A percentile compares a stretch with the other conserved stretches of the same genome.
These are phyloP conservation scores for Drosophila lacertosa DNA, from an alignment of 1,140 invertebrate genomes.

Conservation along the genomic window DNA sequence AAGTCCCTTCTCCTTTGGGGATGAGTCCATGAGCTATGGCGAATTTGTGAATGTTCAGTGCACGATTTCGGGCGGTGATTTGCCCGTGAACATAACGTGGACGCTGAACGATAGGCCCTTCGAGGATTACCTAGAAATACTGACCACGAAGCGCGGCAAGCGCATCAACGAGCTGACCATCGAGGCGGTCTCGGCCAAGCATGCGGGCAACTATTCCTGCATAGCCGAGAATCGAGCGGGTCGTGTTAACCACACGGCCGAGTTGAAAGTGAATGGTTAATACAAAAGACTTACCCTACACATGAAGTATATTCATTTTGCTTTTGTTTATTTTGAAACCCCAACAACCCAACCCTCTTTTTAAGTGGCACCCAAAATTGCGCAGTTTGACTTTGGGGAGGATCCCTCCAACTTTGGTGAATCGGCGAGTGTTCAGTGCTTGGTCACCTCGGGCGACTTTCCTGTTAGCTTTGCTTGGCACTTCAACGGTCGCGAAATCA, in stretches of 20 bases:
- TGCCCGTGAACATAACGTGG: slow-evolving; percentile 88
- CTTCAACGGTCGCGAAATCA: slow-evolving; percentile 85
- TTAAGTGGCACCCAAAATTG: slow-evolving; percentile 88
- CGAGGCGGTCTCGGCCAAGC: slow-evolving; percentile 89
- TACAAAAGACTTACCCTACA: slow-evolving; percentile 12
- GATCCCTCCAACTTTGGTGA: slow-evolving; percentile 90
- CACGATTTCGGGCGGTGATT: slow-evolving; percentile 88
- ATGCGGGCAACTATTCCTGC: slow-evolving; percentile 93
- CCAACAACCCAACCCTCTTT: background rate
- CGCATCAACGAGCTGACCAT: slow-evolving; percentile 91
- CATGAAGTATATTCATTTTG: slow-evolving; percentile 26
- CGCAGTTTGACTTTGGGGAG: slow-evolving; percentile 87
- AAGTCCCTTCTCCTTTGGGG: slow-evolving; percentile 87
- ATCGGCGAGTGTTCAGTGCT: slow-evolving; percentile 89
- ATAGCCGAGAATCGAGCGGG: slow-evolving; percentile 89
- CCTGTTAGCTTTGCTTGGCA: slow-evolving; percentile 88
- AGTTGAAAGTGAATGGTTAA: slow-evolving; percentile 90
- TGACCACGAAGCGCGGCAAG: slow-evolving; percentile 87
- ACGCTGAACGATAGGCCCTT: slow-evolving; percentile 85
- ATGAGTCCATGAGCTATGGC: slow-evolving; percentile 88
- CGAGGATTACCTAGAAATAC: slow-evolving; percentile 85
- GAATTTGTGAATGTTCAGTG: slow-evolving; percentile 89
- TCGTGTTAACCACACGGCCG: slow-evolving; percentile 87
- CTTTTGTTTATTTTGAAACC: slow-evolving; percentile 32
- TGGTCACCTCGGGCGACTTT: slow-evolving; percentile 90